Conservation (phyloP, 2,888 invertebrate species). For the Drosophila falleni region DNA sequence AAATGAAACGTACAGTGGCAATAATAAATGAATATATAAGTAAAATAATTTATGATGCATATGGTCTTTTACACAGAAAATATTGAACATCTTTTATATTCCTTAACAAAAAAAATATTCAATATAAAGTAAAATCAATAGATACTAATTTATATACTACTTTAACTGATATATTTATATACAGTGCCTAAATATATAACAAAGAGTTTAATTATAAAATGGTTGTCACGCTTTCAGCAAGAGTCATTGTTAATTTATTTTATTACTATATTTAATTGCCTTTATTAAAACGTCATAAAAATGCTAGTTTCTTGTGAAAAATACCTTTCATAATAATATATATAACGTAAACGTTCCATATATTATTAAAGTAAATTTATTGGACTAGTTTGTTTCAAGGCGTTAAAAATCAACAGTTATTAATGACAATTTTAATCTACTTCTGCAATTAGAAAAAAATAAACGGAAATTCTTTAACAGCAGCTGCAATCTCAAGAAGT, state of each 20-base stretch:
- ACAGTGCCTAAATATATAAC: not conserved
- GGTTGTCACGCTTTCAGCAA: constrained; percentile 1
- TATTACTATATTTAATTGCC: constrained; percentile 1
- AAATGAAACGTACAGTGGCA: too few species aligned
- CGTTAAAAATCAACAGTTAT: constrained; percentile 4
- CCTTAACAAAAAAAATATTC: too few species aligned
- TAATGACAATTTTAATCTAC: constrained; percentile 19
- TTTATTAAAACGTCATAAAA: constrained; percentile 14
- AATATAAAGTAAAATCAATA: too few species aligned
- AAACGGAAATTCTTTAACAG: constrained; percentile 18
- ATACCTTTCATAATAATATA: not conserved
- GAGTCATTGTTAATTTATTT: not conserved
- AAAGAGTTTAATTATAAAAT: not conserved
- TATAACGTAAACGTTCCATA: constrained; percentile 14
- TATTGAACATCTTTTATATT: too few species aligned
- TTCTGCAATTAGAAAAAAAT: constrained; percentile 17
- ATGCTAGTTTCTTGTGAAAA: constrained; percentile 2
- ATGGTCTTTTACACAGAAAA: too few species aligned
- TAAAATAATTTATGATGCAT: too few species aligned
- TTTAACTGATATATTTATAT: not conserved
- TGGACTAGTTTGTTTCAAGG: not conserved
- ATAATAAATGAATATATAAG: too few species aligned
- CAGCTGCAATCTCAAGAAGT: constrained; percentile 30
- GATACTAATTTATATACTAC: too few species aligned
- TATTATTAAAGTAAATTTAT: constrained; percentile 3